Evolutionary conservation across 2,888 invertebrate genomes (phyloP), one percentile per base, ranked within the genome.

Genomic region (Sphinx pinastri): DNA sequence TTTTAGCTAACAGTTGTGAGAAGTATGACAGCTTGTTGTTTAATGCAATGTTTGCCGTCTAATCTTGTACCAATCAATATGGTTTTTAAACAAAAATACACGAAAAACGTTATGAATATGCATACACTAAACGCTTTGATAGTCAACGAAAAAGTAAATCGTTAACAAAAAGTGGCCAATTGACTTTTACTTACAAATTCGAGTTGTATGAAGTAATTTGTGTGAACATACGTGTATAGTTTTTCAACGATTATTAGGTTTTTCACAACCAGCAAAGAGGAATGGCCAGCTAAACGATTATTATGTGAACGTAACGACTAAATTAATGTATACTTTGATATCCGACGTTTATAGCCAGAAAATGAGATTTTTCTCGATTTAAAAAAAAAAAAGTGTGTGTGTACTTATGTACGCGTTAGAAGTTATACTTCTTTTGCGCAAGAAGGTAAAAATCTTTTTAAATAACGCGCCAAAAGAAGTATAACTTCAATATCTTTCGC

Each of bases 111-210:
- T 47, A 63, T 63, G 49, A 47, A 63, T 63, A 63, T 63, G 47
- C 63, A 63, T 63, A 49, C 19, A 63, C 49, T 63, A 49, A 63
- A 49, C 49, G 49, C 63, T 63, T 63, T 63, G 63, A 49, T 49
- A 19, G 49, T 49, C 49, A 63, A 63, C 63, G 63, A 63, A 63
- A 63, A 49, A 16, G 47, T 47, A 49, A 63, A 47, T 63, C 0
- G 55, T 3, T 16, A 47, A 63, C 13, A 63, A 63, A 63, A 63
- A 63, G 13, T 19, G 7, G n/a, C n/a, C n/a, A 63, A 63, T 63
- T 63, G 47, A 63, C 19, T 19, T 47, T 63, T 19, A 47, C 63
- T 47, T 63, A 45, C 47, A 13, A 47, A 45, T 6, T 13, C 12
- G 49, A 63, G 12, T 45, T 16, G 5, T 16, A 47, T 13, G 60